These are phyloP conservation scores for Coelopa frigida DNA, from an alignment of 1,140 invertebrate species.

Conservation along the genomic window DNA sequence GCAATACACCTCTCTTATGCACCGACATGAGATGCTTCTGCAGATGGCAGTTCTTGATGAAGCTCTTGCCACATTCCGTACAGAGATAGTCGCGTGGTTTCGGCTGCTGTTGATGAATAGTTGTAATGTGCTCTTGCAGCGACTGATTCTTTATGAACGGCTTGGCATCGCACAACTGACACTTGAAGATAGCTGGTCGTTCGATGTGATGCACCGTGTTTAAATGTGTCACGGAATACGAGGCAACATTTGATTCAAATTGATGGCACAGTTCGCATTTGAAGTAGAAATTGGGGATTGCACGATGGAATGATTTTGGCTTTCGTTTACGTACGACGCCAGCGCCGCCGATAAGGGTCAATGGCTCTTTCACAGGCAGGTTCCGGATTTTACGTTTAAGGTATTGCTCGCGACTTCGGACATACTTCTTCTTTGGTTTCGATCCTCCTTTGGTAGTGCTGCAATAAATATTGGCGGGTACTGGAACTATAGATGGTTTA, in stretches of 20 bases:
- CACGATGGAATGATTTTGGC: neutral
- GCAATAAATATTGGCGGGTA: too few relatives aligned
- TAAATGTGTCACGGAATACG: neutral
- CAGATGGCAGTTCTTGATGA: conserved; percentile 3
- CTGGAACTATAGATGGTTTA: too few relatives aligned
- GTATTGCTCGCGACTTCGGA: conserved; percentile 1
- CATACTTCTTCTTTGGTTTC: neutral
- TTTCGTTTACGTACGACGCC: conserved; percentile 1
- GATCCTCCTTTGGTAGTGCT: too few relatives aligned
- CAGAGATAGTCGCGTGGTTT: neutral
- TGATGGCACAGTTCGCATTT: conserved; percentile 1
- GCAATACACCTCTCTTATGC: neutral
- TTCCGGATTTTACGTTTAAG: conserved; percentile 5
- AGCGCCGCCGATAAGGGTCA: neutral
- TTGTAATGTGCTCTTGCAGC: neutral
- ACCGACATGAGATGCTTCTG: conserved; percentile 2
- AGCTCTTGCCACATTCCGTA: neutral
- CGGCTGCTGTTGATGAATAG: conserved; percentile 2
- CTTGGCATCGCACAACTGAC: neutral
- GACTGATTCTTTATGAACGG: conserved; percentile 4
- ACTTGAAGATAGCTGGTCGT: neutral
- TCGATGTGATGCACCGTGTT: conserved; percentile 1
- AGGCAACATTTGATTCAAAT: conserved; percentile 6
- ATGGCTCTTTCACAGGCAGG: neutral
- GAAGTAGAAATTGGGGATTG: conserved; percentile 4